Base-by-base conservation (phyloP, 2,888 invertebrate genomes). In the Orthosia incerta region DNA sequence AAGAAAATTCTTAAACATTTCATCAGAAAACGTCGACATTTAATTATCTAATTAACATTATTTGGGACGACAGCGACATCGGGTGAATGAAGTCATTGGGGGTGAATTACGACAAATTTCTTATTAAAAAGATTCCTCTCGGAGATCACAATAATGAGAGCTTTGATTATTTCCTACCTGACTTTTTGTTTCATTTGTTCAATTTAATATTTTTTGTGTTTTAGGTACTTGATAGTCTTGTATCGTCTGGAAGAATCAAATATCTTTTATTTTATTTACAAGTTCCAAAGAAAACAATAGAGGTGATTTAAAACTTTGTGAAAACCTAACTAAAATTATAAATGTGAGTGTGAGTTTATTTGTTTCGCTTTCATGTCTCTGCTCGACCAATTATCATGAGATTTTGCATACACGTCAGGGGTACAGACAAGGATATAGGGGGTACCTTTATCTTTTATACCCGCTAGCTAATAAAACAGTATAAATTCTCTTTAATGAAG, bases 1-100 rank as follows among this genome's bases (percentile, higher is more conserved):
- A 86, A 87, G 84, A 85, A 88, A 87, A 86, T 87, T 88, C 82
- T 83, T 72, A 86, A 89, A 87, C 88, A 88, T 88, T 91, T 89
- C 86, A 87, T 87, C 88, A 87, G 88, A 87, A 90, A 90, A 89
- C 86, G 90, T 89, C 88, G 82, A 89, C 91, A 92, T 91, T 89
- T 90, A 92, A 92, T 92, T 90, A 93, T 91, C 86, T 92, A 92
- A 92, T 93, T 93, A 93, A 91, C 91, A 91, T 92, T 91, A 92
- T 88, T 89, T 79, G 85, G 86, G 87, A 88, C 89, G 90, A 89
- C 81, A 83, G 80, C 85, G 90, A 89, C 81, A 83, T 83, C 85
- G 90, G 89, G 86, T 89, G 90, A 92, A 93, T 91, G 88, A 90
- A 92, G 90, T 89, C 89, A 89, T 91, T 91, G 89, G 83, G 88